Conservation (phyloP, 2,797 vertebrate genomes). For the Tadarida brasiliensis region DNA sequence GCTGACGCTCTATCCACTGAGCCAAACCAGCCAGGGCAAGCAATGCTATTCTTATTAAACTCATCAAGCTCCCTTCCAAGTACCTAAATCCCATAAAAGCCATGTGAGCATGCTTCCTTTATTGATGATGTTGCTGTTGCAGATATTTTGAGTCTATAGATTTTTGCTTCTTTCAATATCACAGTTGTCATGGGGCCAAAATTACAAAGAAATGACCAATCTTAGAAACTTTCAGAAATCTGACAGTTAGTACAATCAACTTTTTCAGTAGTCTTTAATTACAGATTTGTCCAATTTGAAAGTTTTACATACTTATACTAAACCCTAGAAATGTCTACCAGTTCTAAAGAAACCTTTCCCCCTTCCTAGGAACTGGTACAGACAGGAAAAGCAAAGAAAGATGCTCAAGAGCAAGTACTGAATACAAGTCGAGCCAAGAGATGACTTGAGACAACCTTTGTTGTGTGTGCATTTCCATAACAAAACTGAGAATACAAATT, state of each 20-base stretch:
- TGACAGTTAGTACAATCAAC: neutral
- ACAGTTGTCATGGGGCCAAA: neutral
- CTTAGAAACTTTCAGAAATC: neutral
- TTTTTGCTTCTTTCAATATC: neutral
- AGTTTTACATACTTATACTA: neutral
- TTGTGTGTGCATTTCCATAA: constrained; percentile 97
- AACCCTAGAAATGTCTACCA: neutral
- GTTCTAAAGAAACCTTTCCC: neutral
- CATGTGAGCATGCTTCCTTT: neutral
- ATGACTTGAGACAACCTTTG: constrained; percentile 91
- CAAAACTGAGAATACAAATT: constrained; percentile 92
- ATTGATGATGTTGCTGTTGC: constrained; percentile 80
- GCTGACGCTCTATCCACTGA: too few relatives aligned
- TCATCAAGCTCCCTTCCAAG: constrained; percentile 30
- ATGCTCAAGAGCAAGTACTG: constrained; percentile 95
- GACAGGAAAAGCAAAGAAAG: constrained; percentile 99
- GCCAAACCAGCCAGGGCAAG: too few relatives aligned
- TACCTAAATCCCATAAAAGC: neutral
- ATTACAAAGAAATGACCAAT: neutral
- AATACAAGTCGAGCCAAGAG: constrained; percentile 94
- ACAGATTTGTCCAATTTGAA: neutral
- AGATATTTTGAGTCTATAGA: neutral
- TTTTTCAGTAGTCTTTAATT: neutral
- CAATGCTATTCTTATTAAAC: constrained; percentile 23
- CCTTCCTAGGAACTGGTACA: constrained; percentile 95